These are phyloP conservation scores for Rhagophthalmus giganteus DNA, from an alignment of 2,888 invertebrate genomes.

Conservation along the genomic window DNA sequence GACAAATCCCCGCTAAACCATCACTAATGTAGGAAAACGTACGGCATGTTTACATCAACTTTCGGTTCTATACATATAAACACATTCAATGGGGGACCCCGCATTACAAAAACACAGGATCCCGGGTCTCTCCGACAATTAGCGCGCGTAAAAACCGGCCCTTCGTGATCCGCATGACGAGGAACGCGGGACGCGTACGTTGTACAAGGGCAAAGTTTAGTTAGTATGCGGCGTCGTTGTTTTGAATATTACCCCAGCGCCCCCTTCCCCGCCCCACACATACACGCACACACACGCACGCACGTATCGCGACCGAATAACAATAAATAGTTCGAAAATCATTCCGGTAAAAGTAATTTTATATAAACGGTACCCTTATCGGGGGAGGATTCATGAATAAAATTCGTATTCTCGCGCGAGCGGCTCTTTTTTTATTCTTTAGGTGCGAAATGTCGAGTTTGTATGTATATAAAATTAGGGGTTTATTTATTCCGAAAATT, in stretches of 20 bases:
- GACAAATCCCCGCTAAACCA: background rate
- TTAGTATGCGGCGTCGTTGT: slow-evolving; percentile 20
- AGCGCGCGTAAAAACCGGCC: slow-evolving; percentile 25
- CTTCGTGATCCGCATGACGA: slow-evolving; percentile 22
- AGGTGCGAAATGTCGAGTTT: no score
- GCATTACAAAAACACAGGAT: slow-evolving; percentile 24
- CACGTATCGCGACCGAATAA: background rate
- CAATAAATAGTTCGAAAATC: slow-evolving; percentile 10
- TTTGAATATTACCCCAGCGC: slow-evolving; percentile 19
- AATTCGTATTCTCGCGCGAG: no score
- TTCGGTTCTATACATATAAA: slow-evolving; percentile 7
- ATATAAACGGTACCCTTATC: no score
- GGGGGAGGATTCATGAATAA: no score
- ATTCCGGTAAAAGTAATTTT: slow-evolving; percentile 10
- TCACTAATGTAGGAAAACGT: slow-evolving; percentile 9
- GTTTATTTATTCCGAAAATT: no score
- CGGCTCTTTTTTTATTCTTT: no score
- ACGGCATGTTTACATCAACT: slow-evolving; percentile 9
- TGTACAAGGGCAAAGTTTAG: slow-evolving; percentile 12
- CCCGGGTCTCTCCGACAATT: slow-evolving; percentile 24
- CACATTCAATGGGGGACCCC: slow-evolving; percentile 14
- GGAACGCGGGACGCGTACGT: no score
- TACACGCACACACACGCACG: no score
- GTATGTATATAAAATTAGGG: no score
- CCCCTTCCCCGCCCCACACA: no score